Evolutionary conservation across 2,888 invertebrate genomes (phyloP).

Genomic region (Alloplasta piceator): DNA sequence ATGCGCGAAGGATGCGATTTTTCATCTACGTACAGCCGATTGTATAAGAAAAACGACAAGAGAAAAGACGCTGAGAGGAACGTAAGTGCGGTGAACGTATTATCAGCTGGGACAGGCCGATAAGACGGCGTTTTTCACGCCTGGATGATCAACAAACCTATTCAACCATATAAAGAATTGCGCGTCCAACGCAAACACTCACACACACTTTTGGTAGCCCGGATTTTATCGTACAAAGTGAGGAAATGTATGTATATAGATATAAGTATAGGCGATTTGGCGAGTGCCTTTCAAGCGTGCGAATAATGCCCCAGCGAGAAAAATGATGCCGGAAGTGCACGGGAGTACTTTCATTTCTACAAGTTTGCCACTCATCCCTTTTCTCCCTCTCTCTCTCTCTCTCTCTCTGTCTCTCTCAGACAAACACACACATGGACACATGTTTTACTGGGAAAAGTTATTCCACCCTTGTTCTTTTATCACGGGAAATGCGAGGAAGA

Average conservation of each 20-base stretch:
- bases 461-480: constrained; percentile 1
- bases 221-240: constrained; percentile 35
- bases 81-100: constrained; percentile 54
- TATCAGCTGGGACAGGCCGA: constrained; percentile 67
- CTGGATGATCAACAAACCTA: constrained; percentile 61
- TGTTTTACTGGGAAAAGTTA: background rate
- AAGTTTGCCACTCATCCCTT: background rate
- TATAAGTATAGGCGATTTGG: background rate
- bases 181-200: constrained; percentile 5
- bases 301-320: background rate
- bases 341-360: constrained; percentile 3
- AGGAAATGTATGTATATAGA: constrained; percentile 3
- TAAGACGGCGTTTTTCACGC: constrained; percentile 67
- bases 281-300: background rate
- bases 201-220: constrained; percentile 11
- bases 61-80: background rate
- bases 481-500: background rate
- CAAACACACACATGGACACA: no score
- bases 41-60: background rate
- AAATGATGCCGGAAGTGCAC: constrained; percentile 16
- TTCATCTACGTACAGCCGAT: background rate
- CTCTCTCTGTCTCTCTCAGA: background rate
- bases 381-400: background rate
- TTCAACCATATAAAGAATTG: constrained; percentile 42
- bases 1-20: no score